Percentiles rank a stretch among this genome's conserved stretches.
These are phyloP conservation scores for Callosobruchus maculatus DNA, from an alignment of 2,888 invertebrate genomes.

Conservation along the genomic window DNA sequence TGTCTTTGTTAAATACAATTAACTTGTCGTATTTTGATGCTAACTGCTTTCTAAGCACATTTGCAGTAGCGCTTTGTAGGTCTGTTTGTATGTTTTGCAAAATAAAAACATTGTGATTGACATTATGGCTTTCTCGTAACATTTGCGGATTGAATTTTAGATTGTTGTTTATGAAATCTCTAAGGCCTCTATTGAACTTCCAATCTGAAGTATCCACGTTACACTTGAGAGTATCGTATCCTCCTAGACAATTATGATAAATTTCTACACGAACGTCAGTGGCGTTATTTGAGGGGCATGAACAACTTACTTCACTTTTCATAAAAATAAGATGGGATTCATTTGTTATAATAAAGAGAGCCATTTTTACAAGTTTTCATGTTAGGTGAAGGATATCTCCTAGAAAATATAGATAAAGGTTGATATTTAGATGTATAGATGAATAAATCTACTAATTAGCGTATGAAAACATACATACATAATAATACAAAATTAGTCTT, in stretches of 20 bases:
- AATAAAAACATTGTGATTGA: neutral
- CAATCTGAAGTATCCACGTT: neutral
- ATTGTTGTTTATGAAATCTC: neutral
- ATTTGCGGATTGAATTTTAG: neutral
- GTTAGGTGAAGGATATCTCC: too few species aligned
- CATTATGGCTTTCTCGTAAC: neutral
- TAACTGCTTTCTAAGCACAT: neutral
- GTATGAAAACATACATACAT: too few species aligned
- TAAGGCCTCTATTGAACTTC: neutral
- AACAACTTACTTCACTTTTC: too few species aligned
- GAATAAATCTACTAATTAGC: too few species aligned
- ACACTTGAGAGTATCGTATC: neutral
- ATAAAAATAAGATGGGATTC: too few species aligned
- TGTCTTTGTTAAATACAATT: neutral
- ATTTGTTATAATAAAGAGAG: too few species aligned
- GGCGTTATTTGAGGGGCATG: neutral
- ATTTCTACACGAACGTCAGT: neutral
- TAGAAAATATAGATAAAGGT: too few species aligned
- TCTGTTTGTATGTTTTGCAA: neutral
- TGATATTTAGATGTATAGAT: too few species aligned
- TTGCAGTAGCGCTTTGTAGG: neutral
- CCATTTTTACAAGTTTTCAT: too few species aligned
- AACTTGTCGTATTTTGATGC: neutral
- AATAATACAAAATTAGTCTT: too few species aligned
- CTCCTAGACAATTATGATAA: neutral